Base-by-base conservation (phyloP, 2,113 vertebrate genomes). In the Sitta europaea region DNA sequence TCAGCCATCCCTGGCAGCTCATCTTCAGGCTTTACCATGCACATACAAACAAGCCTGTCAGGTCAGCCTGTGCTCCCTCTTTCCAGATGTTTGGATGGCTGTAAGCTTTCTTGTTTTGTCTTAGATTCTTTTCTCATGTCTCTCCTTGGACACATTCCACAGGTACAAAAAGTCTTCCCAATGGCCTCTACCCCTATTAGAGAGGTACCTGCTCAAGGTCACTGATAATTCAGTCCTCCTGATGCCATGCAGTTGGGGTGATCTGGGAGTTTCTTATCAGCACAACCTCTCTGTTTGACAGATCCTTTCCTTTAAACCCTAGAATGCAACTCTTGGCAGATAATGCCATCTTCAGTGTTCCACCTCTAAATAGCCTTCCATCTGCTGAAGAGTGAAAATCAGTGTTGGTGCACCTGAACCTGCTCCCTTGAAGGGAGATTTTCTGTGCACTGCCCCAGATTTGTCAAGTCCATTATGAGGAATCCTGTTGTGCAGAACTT, bases 401-500 rank as follows among this genome's bases (percentile, higher is more conserved):
- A 1, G 90, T 86, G 91, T 92, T 20, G 3, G 81, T 73, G 92
- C 94, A 96, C 93, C 95, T 92, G 81, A 97, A 95, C 63, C 71
- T 76, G 87, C 55, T 94, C 93, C 87, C 78, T 96, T 58, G 62
- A 81, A 95, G 90, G 85, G 87, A 96, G 90, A 90, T 93, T 88
- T 96, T 96, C 87, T 93, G 35, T 93, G 93, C 94, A 90, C 92
- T 95, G 95, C 81, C 94, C 95, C 87, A 96, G 95, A 96, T 96
- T 95, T 97, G 94, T 97, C 95, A 97, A 96, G 94, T 96, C 94
- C 96, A 97, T 96, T 95, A 94, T 74, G 79, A 94, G 78, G 91
- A 94, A 87, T 91, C 81, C 85, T 86, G 77, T 94, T 91, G 94
- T 90, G 94, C 62, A 59, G 87, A 94, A 85, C 93, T 90, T 96